Base-by-base conservation (phyloP, 2,888 invertebrate genomes). In the Germaria angustata region DNA sequence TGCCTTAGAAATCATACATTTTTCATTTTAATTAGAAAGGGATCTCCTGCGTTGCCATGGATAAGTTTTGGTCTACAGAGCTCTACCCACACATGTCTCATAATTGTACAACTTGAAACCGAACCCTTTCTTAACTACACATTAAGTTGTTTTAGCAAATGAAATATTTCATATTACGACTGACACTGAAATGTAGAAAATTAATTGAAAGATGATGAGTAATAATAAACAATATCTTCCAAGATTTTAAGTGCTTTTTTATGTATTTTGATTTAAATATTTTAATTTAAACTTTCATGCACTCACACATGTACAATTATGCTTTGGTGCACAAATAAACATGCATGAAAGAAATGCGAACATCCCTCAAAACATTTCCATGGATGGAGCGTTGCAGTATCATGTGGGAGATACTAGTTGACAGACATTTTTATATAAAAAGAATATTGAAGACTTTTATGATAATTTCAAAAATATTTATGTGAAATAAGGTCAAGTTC, bases 241-340 rank as follows among this genome's bases (percentile, higher is more conserved):
- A 68, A 55, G 20, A 59, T 39, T 72, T 79, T 72, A 75, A 75
- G 80, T 80, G 57, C 55, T 46, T 66, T 69, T 75, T 76, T 57
- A 61, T 80, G 36, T 71, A 36, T 69, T 69, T 68, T 28, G 39
- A 53, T 69, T 24, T 69, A 55, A 75, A 53, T 32, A 32, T 32
- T 53, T 32, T 3, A 15, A 53, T 53, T 53, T 4, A 51, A 15
- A 15, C 28, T 28, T 8, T 13, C 2, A 15, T 15, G 7, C 53
- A 17, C 0, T 2, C 15, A 53, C 1, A 53, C 53, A 17, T 15
- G 5, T 24, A 17, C 46, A 28, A 7, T 13, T 1, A 24, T 6
- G 13, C 13, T 49, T 20, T 20, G 9, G 20, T 17, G 11, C 46
- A 22, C 20, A 46, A 15, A 9, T 2, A 46, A 11, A 46, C 2